A percentile compares a stretch with the other conserved stretches of the same genome.
These are phyloP conservation scores for Heterodera filipjevi DNA, from an alignment of 2,888 invertebrate genomes.

Conservation along the genomic window DNA sequence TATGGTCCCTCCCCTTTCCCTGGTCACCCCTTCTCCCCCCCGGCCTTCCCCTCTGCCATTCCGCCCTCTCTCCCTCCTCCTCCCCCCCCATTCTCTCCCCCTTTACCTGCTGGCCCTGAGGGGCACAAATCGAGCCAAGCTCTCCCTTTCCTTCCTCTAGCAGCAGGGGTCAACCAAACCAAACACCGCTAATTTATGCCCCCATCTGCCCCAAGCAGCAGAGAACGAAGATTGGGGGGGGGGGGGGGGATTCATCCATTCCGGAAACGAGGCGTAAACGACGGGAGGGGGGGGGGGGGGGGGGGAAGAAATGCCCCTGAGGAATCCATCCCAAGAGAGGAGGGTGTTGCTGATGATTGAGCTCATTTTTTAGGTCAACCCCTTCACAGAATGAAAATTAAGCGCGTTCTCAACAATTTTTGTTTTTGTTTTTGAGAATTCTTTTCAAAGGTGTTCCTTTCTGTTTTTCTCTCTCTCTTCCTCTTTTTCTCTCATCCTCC, in stretches of 20 bases:
- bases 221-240: constrained; percentile 7
- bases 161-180: background rate
- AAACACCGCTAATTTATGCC: constrained; percentile 8
- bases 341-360: background rate
- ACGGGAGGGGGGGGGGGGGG: background rate
- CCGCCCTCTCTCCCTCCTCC: background rate
- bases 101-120: background rate
- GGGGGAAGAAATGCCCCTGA: background rate
- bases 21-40: background rate
- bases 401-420: no score
- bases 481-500: background rate
- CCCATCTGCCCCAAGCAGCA: constrained; percentile 3
- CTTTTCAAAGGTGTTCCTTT: background rate
- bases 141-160: background rate
- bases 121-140: constrained; percentile 9
- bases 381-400: background rate
- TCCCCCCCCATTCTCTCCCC: background rate
- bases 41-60: background rate
- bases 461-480: background rate
- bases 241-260: constrained; percentile 6
- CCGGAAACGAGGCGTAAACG: constrained; percentile 7
- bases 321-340: background rate
- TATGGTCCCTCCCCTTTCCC: background rate
- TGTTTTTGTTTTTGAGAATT: no score
- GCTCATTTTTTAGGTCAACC: constrained; percentile 9